Evolutionary conservation across 2,113 vertebrate genomes (phyloP).

Genomic region (Peromyscus leucopus): DNA sequence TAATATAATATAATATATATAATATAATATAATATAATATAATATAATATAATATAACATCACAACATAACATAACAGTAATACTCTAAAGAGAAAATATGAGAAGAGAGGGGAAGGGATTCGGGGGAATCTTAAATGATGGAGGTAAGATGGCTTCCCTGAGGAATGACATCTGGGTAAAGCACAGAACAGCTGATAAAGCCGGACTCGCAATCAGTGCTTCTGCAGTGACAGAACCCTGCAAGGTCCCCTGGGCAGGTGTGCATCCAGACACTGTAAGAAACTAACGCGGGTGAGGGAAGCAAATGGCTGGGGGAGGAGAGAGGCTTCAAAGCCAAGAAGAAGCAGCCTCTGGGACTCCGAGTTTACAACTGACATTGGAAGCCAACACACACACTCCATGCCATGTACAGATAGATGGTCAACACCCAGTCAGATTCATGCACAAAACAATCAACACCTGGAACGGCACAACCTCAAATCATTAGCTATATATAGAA

Average conservation of each 20-base stretch:
- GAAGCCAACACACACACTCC: too few species aligned
- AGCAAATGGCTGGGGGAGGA: background rate
- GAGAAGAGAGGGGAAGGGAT: background rate
- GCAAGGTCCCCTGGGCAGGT: fast-evolving
- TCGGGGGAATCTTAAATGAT: background rate
- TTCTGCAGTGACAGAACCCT: background rate
- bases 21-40: too few species aligned
- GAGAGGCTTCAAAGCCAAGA: background rate
- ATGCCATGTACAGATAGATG: background rate
- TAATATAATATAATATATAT: too few species aligned
- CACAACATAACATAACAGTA: too few species aligned
- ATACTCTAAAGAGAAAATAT: background rate
- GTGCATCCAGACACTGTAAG: background rate
- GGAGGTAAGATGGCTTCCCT: background rate
- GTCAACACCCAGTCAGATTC: background rate
- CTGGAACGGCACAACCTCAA: background rate
- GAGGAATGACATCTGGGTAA: background rate
- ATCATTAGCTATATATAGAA: background rate
- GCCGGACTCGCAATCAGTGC: too few species aligned
- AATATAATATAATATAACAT: too few species aligned
- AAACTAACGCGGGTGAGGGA: background rate
- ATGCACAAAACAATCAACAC: background rate
- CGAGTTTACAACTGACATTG: background rate
- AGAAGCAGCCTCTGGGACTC: background rate
- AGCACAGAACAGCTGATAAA: background rate